Evolutionary conservation across 2,888 invertebrate species (phyloP).

Genomic region (Embidobia sp.): DNA sequence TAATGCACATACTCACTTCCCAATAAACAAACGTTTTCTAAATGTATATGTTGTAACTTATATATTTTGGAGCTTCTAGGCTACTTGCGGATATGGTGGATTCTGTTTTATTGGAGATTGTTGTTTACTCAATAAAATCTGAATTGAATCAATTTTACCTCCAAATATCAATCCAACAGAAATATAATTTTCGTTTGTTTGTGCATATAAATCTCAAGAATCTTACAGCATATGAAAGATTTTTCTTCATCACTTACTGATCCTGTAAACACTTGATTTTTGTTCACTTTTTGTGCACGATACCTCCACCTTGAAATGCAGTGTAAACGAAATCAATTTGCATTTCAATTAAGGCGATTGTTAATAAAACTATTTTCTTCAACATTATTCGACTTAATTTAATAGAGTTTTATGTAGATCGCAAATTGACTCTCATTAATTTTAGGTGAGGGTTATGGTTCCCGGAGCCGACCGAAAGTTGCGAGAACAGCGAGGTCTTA

Average conservation of each 20-base stretch:
- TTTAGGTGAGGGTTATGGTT: slow-evolving; percentile 84
- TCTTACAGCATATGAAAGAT: too few relatives aligned
- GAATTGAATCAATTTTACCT: slow-evolving; percentile 15
- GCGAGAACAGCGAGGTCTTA: slow-evolving; percentile 83
- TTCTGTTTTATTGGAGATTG: slow-evolving; percentile 9
- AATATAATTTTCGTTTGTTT: not conserved
- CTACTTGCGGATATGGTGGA: slow-evolving; percentile 11
- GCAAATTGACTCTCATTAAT: slow-evolving; percentile 64
- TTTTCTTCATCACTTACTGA: too few relatives aligned
- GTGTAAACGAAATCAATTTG: slow-evolving; percentile 44
- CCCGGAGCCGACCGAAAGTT: slow-evolving; percentile 84
- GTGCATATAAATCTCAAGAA: not conserved
- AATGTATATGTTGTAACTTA: slow-evolving; percentile 22
- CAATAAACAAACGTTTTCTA: slow-evolving; percentile 35
- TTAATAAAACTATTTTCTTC: slow-evolving; percentile 47
- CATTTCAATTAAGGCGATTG: slow-evolving; percentile 45
- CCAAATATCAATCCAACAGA: not conserved
- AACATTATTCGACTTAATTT: slow-evolving; percentile 48
- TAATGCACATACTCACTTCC: slow-evolving; percentile 23
- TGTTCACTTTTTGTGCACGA: too few relatives aligned
- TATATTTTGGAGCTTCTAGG: slow-evolving; percentile 30
- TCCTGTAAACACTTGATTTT: too few relatives aligned
- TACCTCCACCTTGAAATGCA: not conserved
- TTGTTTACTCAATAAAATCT: slow-evolving; percentile 38
- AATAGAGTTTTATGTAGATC: slow-evolving; percentile 53